Evolutionary conservation across 2,888 invertebrate genomes (phyloP), one percentile per base, ranked within the genome.

Genomic region (Strigamia maritima): DNA sequence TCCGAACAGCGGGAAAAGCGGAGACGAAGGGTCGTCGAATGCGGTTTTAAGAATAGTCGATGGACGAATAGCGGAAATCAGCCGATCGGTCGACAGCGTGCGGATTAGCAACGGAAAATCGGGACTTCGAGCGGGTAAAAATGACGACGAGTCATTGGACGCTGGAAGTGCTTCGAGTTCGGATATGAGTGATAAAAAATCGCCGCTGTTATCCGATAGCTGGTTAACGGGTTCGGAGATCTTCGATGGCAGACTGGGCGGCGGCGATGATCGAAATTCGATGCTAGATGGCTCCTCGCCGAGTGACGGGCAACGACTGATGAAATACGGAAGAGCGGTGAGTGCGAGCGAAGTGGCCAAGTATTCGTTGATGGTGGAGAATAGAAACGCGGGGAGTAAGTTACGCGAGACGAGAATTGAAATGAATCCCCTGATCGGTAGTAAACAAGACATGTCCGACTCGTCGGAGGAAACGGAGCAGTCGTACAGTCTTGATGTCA

Each of bases 401-500:
- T 22, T 4, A 19, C 22, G 22, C 22, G 60, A 60, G 10, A 60
- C 19, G 8, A 60, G 19, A 60, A 19, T 60, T 1, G 60, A 60
- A 22, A 60, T 60, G 60, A 60, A 60, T 22, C 60, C 60, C 14
- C n/a, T 60, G 60, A 60, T 60, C 22, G 19, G 19, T 19, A 60
- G 49, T 14, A 49, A 19, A 19, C 60, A 60, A 60, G 60, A 60
- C 22, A 60, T 60, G n/a, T 60, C 60, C 4, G 60, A 60, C 19
- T 60, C 60, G 22, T 60, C 60, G 19, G 60, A 60, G n/a, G 60
- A 60, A 10, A 60, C 60, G 60, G 60, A 60, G 60, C 60, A 60
- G 22, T 60, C 60, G 22, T 60, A 22, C 22, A 60, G 60, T 19
- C 60, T 60, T 3, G 60, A 60, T 10, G 22, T 60, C 8, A 60